phyloP scores from a whole-genome alignment of 2,797 vertebrate genomes.

The Antennarius maculatus region DNA sequence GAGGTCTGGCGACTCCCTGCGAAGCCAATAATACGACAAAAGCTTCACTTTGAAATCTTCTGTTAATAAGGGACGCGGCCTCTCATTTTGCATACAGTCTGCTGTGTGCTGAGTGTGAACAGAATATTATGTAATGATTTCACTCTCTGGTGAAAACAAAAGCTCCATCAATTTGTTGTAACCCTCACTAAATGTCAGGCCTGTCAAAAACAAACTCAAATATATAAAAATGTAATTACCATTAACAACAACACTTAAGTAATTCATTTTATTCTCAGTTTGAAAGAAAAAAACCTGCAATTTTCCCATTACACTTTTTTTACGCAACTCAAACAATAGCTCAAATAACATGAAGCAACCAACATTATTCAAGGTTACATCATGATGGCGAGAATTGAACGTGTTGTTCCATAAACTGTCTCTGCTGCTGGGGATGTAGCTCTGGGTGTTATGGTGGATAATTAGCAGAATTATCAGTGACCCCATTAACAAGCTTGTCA shows the following conservation, averaged over 20 bases:
- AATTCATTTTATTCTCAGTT: constrained; percentile 27
- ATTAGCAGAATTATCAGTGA: constrained; percentile 81
- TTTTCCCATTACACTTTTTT: constrained; percentile 29
- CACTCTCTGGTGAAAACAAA: constrained; percentile 3
- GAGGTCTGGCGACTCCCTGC: constrained; percentile 39
- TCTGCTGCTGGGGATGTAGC: constrained; percentile 65
- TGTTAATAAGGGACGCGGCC: constrained; percentile 36
- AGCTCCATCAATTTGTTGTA: constrained; percentile 9
- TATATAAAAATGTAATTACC: constrained; percentile 21
- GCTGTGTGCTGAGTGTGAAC: constrained; percentile 48
- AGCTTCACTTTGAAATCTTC: constrained; percentile 41
- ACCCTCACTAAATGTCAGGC: constrained; percentile 14
- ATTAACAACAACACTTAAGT: neutral
- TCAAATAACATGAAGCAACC: constrained; percentile 6
- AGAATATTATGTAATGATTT: constrained; percentile 54
- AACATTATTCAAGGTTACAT: constrained; percentile 9
- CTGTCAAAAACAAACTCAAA: neutral
- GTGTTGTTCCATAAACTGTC: constrained; percentile 26
- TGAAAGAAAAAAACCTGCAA: constrained; percentile 9
- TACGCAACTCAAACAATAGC: constrained; percentile 6
- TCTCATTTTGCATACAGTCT: constrained; percentile 26
- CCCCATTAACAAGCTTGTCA: constrained; percentile 76
- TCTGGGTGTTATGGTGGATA: constrained; percentile 78
- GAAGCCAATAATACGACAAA: constrained; percentile 39
- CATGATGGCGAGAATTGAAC: constrained; percentile 10